A percentile compares a stretch with the other conserved stretches of the same genome.
Conservation (phyloP, 2,797 vertebrate species). For the Chaunax sp. region DNA sequence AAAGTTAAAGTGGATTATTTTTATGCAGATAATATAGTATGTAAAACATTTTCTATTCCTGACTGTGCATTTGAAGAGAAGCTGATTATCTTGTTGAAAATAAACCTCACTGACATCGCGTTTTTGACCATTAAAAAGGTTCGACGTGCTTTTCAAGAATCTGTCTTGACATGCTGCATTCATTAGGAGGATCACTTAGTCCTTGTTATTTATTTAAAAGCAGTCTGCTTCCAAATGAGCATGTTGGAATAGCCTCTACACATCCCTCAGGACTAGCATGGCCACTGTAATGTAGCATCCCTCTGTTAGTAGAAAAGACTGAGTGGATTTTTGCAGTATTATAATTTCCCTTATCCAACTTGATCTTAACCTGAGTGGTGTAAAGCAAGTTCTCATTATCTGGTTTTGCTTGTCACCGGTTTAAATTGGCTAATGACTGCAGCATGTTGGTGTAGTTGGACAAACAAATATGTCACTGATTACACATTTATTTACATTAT, state of each 20-base stretch:
- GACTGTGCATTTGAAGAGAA: slow-evolving; percentile 71
- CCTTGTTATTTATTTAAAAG: slow-evolving; percentile 73
- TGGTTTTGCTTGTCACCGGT: slow-evolving; percentile 29
- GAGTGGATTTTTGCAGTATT: slow-evolving; percentile 25
- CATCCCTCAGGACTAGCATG: slow-evolving; percentile 24
- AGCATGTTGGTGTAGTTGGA: slow-evolving; percentile 69
- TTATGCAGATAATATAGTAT: slow-evolving; percentile 79
- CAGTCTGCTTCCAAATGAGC: slow-evolving; percentile 39
- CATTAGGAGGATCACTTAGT: slow-evolving; percentile 46
- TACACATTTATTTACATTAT: slow-evolving; percentile 74
- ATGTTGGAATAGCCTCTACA: slow-evolving; percentile 32
- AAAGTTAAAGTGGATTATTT: slow-evolving; percentile 79
- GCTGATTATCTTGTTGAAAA: slow-evolving; percentile 45
- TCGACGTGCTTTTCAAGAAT: slow-evolving; percentile 37
- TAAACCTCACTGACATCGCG: slow-evolving; percentile 69
- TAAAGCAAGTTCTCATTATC: slow-evolving; percentile 23
- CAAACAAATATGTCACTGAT: slow-evolving; percentile 56
- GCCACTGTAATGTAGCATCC: slow-evolving; percentile 34
- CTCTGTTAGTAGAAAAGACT: slow-evolving; percentile 1
- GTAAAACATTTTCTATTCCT: slow-evolving; percentile 77
- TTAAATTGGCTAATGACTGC: slow-evolving; percentile 57
- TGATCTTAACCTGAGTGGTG: slow-evolving; percentile 26
- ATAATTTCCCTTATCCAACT: slow-evolving; percentile 21
- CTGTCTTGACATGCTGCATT: slow-evolving; percentile 58
- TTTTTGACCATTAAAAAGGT: slow-evolving; percentile 46